Conservation (phyloP, 2,797 vertebrate species). For the Coregonus ussuriensis region DNA sequence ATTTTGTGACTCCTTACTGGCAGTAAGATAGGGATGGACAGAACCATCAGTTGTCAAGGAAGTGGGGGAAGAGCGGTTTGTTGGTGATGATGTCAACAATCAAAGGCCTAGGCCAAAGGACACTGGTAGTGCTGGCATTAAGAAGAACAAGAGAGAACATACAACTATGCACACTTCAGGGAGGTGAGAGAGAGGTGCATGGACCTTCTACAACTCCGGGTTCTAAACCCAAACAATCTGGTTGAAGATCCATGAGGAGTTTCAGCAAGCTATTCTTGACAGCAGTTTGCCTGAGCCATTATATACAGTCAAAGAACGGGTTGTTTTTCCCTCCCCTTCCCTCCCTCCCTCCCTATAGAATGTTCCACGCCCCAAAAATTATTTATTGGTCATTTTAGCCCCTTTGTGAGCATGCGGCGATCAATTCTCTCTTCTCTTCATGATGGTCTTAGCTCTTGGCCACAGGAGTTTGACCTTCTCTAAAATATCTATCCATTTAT, state of each 20-base stretch:
- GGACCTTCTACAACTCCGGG: neutral
- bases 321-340: constrained; percentile 51
- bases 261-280: constrained; percentile 71
- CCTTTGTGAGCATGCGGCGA: constrained; percentile 82
- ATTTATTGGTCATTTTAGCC: constrained; percentile 84
- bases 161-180: neutral
- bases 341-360: constrained; percentile 56
- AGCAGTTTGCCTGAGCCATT: constrained; percentile 73
- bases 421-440: constrained; percentile 85
- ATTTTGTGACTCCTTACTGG: constrained; percentile 37
- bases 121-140: neutral
- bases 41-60: constrained; percentile 18
- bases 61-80: constrained; percentile 14
- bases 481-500: constrained; percentile 85
- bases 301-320: constrained; percentile 69
- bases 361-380: constrained; percentile 84
- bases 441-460: constrained; percentile 76
- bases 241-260: constrained; percentile 60
- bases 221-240: constrained; percentile 15
- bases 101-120: constrained; percentile 19
- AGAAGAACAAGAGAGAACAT: neutral
- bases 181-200: neutral
- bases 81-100: constrained; percentile 1
- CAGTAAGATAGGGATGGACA: constrained; percentile 39
- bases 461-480: constrained; percentile 85